Conservation (phyloP, 2,888 invertebrate species). For the Phymatocera aterrima region DNA sequence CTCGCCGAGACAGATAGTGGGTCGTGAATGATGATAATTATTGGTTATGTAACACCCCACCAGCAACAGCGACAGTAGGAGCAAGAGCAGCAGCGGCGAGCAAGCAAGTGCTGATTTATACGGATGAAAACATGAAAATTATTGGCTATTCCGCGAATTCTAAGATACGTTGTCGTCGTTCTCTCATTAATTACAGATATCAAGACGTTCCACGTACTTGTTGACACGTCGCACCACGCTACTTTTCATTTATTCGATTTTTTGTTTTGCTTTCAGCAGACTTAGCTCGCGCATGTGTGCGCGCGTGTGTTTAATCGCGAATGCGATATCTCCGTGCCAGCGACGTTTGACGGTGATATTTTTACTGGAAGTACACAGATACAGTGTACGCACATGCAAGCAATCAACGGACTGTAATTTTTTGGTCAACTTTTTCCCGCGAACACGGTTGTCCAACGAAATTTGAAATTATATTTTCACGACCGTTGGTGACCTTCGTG, state of each 20-base stretch:
- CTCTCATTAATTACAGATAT: conserved; percentile 16
- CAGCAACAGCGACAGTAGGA: too few species aligned
- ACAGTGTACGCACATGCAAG: too few species aligned
- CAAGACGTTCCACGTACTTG: neutral
- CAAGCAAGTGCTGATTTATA: too few species aligned
- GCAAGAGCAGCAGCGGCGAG: neutral
- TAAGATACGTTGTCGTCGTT: conserved; percentile 4
- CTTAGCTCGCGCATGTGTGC: neutral
- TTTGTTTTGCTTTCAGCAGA: neutral
- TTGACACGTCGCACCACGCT: neutral
- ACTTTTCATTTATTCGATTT: neutral
- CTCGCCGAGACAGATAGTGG: neutral
- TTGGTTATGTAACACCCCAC: neutral
- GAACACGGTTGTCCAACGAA: neutral
- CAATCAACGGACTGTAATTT: too few species aligned
- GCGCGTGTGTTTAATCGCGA: neutral
- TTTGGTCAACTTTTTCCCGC: too few species aligned
- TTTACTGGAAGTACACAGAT: too few species aligned
- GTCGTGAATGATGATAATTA: neutral
- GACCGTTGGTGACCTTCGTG: conserved; percentile 29
- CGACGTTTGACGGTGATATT: too few species aligned
- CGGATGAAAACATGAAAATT: conserved; percentile 5
- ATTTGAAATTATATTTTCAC: neutral
- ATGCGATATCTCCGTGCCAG: too few species aligned
- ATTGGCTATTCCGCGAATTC: conserved; percentile 13